These are phyloP conservation scores for Macrotrachela quadricornifera DNA, from an alignment of 1,140 invertebrate species.

Conservation along the genomic window DNA sequence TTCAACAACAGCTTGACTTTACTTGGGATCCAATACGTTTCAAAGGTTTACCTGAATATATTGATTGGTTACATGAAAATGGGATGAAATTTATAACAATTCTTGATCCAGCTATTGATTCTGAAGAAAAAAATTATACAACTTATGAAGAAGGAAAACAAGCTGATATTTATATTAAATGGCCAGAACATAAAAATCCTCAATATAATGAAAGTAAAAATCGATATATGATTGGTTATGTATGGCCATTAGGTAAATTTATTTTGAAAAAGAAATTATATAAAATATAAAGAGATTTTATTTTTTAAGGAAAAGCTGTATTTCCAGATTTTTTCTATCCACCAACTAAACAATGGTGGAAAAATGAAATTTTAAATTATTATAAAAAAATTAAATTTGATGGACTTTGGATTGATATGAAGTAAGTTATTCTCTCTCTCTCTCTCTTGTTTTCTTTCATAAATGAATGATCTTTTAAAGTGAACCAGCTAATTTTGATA, in stretches of 20 bases:
- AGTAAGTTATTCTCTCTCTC: conserved; percentile 29
- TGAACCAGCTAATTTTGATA: conserved; percentile 25
- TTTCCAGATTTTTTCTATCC: conserved; percentile 65
- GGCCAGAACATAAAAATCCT: conserved; percentile 12
- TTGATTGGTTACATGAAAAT: conserved; percentile 22
- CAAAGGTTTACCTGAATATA: conserved; percentile 22
- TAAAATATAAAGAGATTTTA: too few relatives aligned
- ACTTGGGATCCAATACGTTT: conserved; percentile 26
- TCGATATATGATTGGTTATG: conserved; percentile 19
- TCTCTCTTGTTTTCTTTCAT: not conserved
- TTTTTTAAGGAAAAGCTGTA: conserved; percentile 38
- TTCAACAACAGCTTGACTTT: conserved; percentile 25
- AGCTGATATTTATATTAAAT: conserved; percentile 17
- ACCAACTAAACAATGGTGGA: conserved; percentile 48
- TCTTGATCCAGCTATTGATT: conserved; percentile 22
- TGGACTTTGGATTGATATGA: conserved; percentile 45
- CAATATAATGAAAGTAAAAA: conserved; percentile 13
- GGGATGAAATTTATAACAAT: conserved; percentile 29
- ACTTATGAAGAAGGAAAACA: conserved; percentile 17
- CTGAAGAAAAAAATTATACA: conserved; percentile 17
- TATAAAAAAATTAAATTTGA: conserved; percentile 44
- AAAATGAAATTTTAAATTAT: conserved; percentile 43
- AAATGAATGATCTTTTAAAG: too few relatives aligned
- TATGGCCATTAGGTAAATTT: conserved; percentile 40
- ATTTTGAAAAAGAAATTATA: conserved; percentile 35